Evolutionary conservation across 2,113 vertebrate genomes (phyloP).

Genomic region (Chrysemys picta): DNA sequence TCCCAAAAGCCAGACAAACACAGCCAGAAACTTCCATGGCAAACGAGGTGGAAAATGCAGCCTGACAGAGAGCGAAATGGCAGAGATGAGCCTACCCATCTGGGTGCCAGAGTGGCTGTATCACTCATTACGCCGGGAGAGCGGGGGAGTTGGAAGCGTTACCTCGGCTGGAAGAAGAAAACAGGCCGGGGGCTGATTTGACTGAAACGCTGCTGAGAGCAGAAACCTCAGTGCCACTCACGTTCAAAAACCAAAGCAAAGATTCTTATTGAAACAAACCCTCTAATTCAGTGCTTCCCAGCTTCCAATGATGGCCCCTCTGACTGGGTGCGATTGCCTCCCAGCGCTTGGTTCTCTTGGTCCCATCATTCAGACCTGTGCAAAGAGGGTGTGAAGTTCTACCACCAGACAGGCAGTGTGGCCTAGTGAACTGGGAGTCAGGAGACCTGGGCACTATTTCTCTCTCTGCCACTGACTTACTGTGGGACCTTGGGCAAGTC

Average conservation of each 20-base stretch:
- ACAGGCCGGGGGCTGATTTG: slow-evolving; percentile 27
- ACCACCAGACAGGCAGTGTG: neutral
- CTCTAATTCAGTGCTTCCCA: neutral
- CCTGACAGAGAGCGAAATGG: slow-evolving; percentile 6
- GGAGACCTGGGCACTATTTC: neutral
- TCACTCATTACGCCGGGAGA: neutral
- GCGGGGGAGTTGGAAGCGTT: neutral
- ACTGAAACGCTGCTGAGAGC: neutral
- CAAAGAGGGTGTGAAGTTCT: fast-evolving
- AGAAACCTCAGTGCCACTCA: neutral
- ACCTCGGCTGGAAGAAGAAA: neutral
- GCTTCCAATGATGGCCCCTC: neutral
- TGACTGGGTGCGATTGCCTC: neutral
- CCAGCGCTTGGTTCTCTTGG: neutral
- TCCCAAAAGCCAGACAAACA: slow-evolving; percentile 24
- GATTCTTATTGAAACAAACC: neutral
- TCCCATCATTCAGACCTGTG: fast-evolving
- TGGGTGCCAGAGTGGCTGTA: neutral
- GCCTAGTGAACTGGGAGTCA: neutral
- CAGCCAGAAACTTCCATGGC: slow-evolving; percentile 1
- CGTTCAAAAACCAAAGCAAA: neutral
- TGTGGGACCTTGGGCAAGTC: neutral
- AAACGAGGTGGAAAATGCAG: slow-evolving; percentile 3
- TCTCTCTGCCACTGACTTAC: neutral
- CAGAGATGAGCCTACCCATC: neutral